Evolutionary conservation across 2,797 vertebrate species (phyloP), one percentile per base, ranked within the genome.

Genomic region (Aulostomus chinensis): DNA sequence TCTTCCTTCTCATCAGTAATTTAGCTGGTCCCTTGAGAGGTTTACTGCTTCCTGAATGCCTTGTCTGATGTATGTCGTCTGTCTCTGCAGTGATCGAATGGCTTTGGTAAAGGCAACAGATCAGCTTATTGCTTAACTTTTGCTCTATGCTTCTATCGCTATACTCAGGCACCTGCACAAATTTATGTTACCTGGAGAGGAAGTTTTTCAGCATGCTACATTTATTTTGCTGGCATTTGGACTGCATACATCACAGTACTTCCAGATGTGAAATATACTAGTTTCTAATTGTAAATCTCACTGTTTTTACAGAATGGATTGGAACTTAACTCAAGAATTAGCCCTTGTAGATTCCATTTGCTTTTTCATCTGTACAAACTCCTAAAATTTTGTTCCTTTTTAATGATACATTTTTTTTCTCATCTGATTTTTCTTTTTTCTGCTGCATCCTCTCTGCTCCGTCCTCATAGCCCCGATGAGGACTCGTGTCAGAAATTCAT

Each of bases 401-500:
- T 8, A 7, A n/a, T n/a, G n/a, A n/a, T n/a, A n/a, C n/a, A n/a
- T n/a, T n/a, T n/a, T n/a, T n/a, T n/a, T n/a, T n/a, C n/a, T n/a
- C n/a, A 17, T 12, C 13, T 2, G 4, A 12, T 7, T 33, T 38
- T 7, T 43, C 20, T 26, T 34, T 1, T 47, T 41, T 29, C 43
- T 48, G 11, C 48, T 41, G 24, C 24, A 25, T 10, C 42, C 7
- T 13, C 33, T 16, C 20, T n/a, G 43, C 20, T 61, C 53, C 46
- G 11, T 38, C 36, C 13, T 57, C 78, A 49, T 83, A 99, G 97
- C 89, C 95, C 95, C 1, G 94, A 97, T 0, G 96, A 98, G 86
- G 96, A 99, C 72, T 97, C 97, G 0, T 96, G 96, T 5, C 97
- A 99, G 90, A 98, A 97, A 70, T 99, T 99, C 87, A 98, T 98